Conservation (phyloP, 1,140 invertebrate species). For the Zophobas morio region DNA sequence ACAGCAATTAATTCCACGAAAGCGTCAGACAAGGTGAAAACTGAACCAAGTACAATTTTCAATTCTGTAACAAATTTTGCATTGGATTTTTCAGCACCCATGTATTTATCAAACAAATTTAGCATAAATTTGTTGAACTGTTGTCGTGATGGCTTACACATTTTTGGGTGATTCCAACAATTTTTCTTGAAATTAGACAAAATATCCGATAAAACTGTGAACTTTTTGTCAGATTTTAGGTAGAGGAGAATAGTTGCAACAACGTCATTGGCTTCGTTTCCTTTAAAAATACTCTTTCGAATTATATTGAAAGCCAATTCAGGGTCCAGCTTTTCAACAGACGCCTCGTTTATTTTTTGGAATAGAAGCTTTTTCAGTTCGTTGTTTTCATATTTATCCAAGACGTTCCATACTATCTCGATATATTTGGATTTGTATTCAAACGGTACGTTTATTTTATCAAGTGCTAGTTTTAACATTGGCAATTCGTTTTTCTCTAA, state of each 20-base stretch:
- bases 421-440: slow-evolving; percentile 8
- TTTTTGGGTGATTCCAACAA: background rate
- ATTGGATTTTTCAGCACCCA: background rate
- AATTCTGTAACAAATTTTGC: slow-evolving; percentile 7
- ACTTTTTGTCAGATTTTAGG: background rate
- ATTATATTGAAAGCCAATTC: background rate
- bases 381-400: slow-evolving; percentile 10
- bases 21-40: slow-evolving; percentile 11
- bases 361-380: slow-evolving; percentile 1
- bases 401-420: slow-evolving; percentile 18
- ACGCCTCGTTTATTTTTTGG: background rate
- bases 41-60: background rate
- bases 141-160: background rate
- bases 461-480: slow-evolving; percentile 1
- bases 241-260: background rate
- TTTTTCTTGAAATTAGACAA: slow-evolving; percentile 7
- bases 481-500: background rate
- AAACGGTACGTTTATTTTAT: background rate
- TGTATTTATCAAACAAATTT: background rate
- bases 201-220: slow-evolving; percentile 34
- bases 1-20: slow-evolving; percentile 18
- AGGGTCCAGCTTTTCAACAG: background rate
- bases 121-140: slow-evolving; percentile 2
- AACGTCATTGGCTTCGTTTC: background rate
- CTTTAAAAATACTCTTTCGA: background rate